These are phyloP conservation scores for Drosophila nigrodunni DNA, from an alignment of 1,140 invertebrate genomes.

Conservation along the genomic window DNA sequence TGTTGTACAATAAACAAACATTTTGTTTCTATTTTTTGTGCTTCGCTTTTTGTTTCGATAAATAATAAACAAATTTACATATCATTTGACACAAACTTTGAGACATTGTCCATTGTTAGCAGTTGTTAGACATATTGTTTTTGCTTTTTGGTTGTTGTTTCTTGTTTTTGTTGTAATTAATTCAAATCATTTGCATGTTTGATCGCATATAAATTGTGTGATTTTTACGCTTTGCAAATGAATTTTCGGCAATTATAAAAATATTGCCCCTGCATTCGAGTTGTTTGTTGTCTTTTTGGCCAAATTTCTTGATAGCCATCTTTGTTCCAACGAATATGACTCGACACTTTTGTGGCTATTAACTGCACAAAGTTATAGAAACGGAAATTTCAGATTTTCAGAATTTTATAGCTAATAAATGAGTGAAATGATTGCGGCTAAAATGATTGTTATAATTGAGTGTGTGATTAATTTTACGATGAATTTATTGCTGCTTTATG, in stretches of 20 bases:
- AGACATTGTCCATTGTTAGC: constrained; percentile 65
- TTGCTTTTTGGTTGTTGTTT: not conserved
- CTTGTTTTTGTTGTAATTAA: constrained; percentile 45
- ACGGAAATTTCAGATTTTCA: not conserved
- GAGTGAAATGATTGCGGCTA: no score
- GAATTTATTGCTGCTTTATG: no score
- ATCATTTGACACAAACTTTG: constrained; percentile 72
- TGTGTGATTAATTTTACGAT: not conserved
- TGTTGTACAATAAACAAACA: constrained; percentile 78
- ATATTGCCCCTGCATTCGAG: constrained; percentile 11
- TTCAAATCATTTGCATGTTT: constrained; percentile 59
- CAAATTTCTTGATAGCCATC: not conserved
- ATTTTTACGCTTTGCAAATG: constrained; percentile 42
- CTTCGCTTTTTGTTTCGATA: constrained; percentile 51
- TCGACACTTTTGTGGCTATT: not conserved
- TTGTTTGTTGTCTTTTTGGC: constrained; percentile 66
- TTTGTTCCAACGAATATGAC: not conserved
- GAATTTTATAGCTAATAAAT: no score
- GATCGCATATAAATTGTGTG: constrained; percentile 52
- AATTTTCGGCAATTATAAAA: constrained; percentile 18
- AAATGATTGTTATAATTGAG: constrained; percentile 1
- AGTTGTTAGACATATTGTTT: constrained; percentile 23
- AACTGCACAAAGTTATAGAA: not conserved
- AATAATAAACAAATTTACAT: constrained; percentile 82
- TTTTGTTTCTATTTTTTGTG: constrained; percentile 61